Evolutionary conservation across 2,888 invertebrate species (phyloP).

Genomic region (Belgica antarctica): DNA sequence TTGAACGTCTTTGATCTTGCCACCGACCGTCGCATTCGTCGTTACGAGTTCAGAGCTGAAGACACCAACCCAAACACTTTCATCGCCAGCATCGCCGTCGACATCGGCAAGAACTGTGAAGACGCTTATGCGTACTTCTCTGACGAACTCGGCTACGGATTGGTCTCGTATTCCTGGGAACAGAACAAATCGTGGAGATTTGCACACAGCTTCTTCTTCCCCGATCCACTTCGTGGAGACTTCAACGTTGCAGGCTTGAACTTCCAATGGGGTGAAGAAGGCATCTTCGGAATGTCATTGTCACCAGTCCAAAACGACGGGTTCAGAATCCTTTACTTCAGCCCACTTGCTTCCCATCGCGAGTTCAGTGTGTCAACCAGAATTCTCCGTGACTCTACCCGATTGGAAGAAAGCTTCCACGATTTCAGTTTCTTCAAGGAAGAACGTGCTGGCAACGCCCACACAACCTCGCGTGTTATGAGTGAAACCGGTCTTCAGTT

Average conservation of each 20-base stretch:
- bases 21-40: constrained; percentile 68
- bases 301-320: constrained; percentile 67
- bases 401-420: constrained; percentile 67
- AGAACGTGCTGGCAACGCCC: constrained; percentile 65
- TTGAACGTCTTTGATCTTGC: constrained; percentile 73
- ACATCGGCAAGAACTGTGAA: constrained; percentile 70
- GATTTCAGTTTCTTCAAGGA: constrained; percentile 64
- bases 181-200: constrained; percentile 77
- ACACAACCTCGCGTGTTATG: constrained; percentile 73
- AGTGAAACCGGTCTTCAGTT: constrained; percentile 72
- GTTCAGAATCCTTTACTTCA: constrained; percentile 71
- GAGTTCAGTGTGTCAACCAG: constrained; percentile 77
- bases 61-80: constrained; percentile 76
- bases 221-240: constrained; percentile 75
- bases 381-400: constrained; percentile 66
- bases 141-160: constrained; percentile 78
- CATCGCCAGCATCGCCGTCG: constrained; percentile 83
- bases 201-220: constrained; percentile 74
- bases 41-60: constrained; percentile 67
- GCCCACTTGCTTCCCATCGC: constrained; percentile 73
- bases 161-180: constrained; percentile 75
- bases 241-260: constrained; percentile 76
- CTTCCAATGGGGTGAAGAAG: constrained; percentile 82
- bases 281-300: constrained; percentile 74
- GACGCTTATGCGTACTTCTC: constrained; percentile 77